Evolutionary conservation across 2,888 invertebrate species (phyloP), one percentile per base, ranked within the genome.

Genomic region (Nudaria mundana): DNA sequence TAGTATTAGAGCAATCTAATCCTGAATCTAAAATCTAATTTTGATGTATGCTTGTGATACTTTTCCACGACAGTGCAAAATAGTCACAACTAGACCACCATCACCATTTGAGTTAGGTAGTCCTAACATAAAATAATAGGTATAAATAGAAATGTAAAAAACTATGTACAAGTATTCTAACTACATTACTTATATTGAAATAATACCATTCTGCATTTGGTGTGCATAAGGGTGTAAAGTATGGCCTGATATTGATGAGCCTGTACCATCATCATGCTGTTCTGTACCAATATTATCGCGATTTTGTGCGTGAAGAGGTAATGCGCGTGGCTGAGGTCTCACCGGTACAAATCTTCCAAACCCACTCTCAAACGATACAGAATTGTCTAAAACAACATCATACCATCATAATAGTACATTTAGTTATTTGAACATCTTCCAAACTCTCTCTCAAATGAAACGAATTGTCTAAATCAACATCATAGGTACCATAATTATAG

Each of bases 301-400:
- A 50, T 81, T 86, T 56, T 88, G 87, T 4, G 79, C 83, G 57
- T 82, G 84, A 48, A 87, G 56, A 1, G 87, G 87, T 40, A 88
- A 62, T 7, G 75, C 83, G 28, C 89, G 76, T 2, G 89, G 89
- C 55, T 89, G 89, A 1, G 89, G 89, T 50, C 89, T 73, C 14
- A 90, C 89, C 24, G 89, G 89, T 23, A 90, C 89, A 76, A 89
- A 90, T 54, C 89, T 76, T 52, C 87, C 84, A 63, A 86, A 83
- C 37, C 87, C 86, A 75, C 82, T 81, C 57, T 89, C 89, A 71
- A 82, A 85, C 37, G 82, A 66, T 23, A 76, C 79, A 18, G 86
- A 72, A 55, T 86, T 84, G 51, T 89, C 89, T 89, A 70, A 52
- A 80, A 79, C 36, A 51, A 50, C 35, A 43, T 12, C 7, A 40